These are phyloP conservation scores for Sphenodon punctatus DNA, from an alignment of 2,797 vertebrate genomes.

Conservation along the genomic window DNA sequence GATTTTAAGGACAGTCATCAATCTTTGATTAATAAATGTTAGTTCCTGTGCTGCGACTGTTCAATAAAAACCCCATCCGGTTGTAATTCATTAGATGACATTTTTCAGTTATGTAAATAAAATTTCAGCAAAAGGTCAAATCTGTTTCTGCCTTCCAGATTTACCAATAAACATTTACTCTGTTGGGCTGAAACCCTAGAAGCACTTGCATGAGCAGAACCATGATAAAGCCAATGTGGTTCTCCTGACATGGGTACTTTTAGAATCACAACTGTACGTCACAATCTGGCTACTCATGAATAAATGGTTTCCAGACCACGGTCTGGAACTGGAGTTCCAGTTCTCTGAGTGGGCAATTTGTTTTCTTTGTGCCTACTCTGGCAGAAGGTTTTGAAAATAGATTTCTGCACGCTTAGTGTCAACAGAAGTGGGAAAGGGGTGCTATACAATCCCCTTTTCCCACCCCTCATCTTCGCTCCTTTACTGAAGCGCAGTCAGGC, in stretches of 20 bases:
- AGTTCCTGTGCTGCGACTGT: constrained; percentile 18
- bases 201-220: too few relatives aligned
- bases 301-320: too few relatives aligned
- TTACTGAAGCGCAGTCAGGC: too few relatives aligned
- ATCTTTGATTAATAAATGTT: constrained; percentile 11
- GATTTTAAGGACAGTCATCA: constrained; percentile 26
- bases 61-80: not conserved
- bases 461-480: too few relatives aligned
- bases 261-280: too few relatives aligned
- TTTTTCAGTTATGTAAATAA: constrained; percentile 59
- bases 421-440: too few relatives aligned
- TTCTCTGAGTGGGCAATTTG: constrained; percentile 47
- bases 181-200: too few relatives aligned
- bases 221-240: too few relatives aligned
- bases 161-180: constrained; percentile 32
- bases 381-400: constrained; percentile 37
- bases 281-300: too few relatives aligned
- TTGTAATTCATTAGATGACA: constrained; percentile 8
- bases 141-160: constrained; percentile 1
- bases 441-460: too few relatives aligned
- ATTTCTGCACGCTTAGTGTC: not conserved
- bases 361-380: constrained; percentile 36
- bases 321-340: constrained; percentile 18
- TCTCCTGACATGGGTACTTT: too few relatives aligned
- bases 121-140: constrained; percentile 42